Conservation (phyloP, 2,888 invertebrate species). For the Zaprionus lineosus region DNA sequence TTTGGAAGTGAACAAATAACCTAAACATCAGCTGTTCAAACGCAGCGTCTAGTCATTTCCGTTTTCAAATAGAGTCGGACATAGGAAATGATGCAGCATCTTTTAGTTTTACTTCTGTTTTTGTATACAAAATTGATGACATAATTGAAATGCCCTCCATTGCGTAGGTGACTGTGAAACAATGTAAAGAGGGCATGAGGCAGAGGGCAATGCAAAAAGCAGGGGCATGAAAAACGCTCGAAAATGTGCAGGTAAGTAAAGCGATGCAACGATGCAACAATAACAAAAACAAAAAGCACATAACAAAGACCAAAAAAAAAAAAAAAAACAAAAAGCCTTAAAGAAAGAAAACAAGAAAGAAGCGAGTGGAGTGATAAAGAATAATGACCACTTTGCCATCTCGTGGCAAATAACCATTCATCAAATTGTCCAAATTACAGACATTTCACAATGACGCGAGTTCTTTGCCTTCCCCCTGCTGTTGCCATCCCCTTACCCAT, state of each 20-base stretch:
- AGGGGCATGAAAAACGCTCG: conserved; percentile 21
- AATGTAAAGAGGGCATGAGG: conserved; percentile 14
- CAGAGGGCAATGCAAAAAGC: conserved; percentile 1
- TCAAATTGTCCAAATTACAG: conserved; percentile 83
- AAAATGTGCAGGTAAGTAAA: conserved; percentile 64
- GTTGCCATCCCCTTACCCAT: conserved; percentile 20
- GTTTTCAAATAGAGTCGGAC: no score
- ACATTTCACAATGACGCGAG: conserved; percentile 82
- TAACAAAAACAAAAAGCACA: conserved; percentile 31
- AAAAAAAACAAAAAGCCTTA: conserved; percentile 6
- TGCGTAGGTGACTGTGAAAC: conserved; percentile 20
- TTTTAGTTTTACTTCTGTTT: conserved; percentile 11
- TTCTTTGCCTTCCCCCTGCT: conserved; percentile 21
- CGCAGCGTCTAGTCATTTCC: no score
- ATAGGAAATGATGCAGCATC: conserved; percentile 39
- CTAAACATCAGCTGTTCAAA: no score
- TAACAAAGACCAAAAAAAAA: conserved; percentile 31
- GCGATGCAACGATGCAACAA: conserved; percentile 59
- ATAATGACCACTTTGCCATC: conserved; percentile 83
- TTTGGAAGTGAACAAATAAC: no score
- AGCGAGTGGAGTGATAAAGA: conserved; percentile 73
- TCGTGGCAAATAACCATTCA: conserved; percentile 83
- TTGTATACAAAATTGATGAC: conserved; percentile 27
- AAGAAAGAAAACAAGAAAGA: conserved; percentile 25
- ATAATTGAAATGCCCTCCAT: conserved; percentile 42